These are phyloP conservation scores for Hyperoplus immaculatus DNA, from an alignment of 2,797 vertebrate genomes.

Conservation along the genomic window DNA sequence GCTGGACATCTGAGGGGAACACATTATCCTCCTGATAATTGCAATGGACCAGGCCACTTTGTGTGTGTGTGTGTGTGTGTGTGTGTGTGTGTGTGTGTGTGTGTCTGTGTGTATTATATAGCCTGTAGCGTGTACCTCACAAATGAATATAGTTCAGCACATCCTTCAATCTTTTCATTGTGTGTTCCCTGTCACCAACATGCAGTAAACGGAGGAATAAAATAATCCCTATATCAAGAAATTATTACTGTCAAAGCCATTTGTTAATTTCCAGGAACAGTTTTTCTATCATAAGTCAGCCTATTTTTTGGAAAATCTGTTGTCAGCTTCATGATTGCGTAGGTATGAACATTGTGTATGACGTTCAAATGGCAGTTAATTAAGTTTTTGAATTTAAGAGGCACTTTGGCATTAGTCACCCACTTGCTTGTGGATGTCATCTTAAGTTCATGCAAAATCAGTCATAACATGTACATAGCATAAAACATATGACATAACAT, in stretches of 20 bases:
- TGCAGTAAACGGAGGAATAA: background rate
- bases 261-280: background rate
- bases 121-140: background rate
- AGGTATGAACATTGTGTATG: background rate
- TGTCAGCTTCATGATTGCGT: slow-evolving; percentile 24
- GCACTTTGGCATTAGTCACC: background rate
- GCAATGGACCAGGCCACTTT: slow-evolving; percentile 13
- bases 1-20: slow-evolving; percentile 63
- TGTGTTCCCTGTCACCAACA: background rate
- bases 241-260: too few species aligned
- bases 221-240: background rate
- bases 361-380: slow-evolving; percentile 4
- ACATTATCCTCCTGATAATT: slow-evolving; percentile 69
- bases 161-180: slow-evolving; percentile 35
- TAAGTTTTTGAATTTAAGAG: background rate
- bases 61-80: slow-evolving; percentile 11
- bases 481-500: background rate
- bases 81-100: slow-evolving; percentile 4
- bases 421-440: background rate
- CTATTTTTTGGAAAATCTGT: slow-evolving; percentile 3
- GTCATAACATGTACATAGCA: background rate
- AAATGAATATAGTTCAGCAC: slow-evolving; percentile 14
- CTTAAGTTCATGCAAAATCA: background rate
- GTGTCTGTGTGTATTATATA: slow-evolving; percentile 10
- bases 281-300: slow-evolving; percentile 5